Percentiles rank a stretch among this genome's conserved stretches.
Evolutionary conservation across 2,797 vertebrate species (phyloP).

Genomic region (Phrynocephalus guinanensis): DNA sequence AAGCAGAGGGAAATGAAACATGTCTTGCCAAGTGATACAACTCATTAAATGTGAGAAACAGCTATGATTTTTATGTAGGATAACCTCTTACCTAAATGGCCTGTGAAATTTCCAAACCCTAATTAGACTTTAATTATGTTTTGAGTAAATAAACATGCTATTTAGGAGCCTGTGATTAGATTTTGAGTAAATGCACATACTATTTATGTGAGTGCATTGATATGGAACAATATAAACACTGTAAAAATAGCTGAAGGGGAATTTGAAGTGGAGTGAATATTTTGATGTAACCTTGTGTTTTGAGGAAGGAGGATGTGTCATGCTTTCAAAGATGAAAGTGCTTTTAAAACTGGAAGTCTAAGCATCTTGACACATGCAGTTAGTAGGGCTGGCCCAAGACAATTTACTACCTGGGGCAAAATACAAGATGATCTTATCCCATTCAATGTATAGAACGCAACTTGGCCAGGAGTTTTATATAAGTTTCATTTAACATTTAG

Average conservation of each 20-base stretch:
- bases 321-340: no score
- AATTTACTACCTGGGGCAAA: no score
- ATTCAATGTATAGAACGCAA: no score
- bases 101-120: not conserved
- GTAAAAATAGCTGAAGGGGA: not conserved
- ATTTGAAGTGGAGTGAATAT: not conserved
- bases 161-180: constrained; percentile 1
- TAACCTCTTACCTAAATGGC: not conserved
- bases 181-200: constrained; percentile 2
- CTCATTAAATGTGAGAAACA: constrained; percentile 22
- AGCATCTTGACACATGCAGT: no score
- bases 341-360: no score
- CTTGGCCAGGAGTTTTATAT: no score
- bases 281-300: not conserved
- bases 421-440: no score
- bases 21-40: constrained; percentile 9
- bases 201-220: not conserved
- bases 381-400: no score
- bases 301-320: not conserved
- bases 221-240: not conserved
- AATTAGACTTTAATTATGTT: constrained; percentile 6
- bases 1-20: not conserved
- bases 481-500: no score
- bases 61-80: not conserved
- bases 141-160: not conserved